Evolutionary conservation across 2,797 vertebrate species (phyloP).

Genomic region (Acomys russatus): DNA sequence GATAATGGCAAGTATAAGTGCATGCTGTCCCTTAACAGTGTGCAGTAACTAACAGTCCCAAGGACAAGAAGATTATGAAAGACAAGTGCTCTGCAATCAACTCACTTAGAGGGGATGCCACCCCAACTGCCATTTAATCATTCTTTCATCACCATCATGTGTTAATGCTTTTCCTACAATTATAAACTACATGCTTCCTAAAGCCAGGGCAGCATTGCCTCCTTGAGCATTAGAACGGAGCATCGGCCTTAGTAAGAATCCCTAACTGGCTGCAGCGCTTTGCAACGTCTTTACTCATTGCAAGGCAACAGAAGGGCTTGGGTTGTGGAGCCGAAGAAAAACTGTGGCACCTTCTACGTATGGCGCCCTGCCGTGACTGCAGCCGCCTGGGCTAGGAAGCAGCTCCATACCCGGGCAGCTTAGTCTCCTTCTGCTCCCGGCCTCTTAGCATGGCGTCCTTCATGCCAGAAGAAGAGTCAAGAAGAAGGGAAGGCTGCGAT

Average conservation of each 20-base stretch:
- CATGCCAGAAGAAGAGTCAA: background rate
- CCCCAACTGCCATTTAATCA: background rate
- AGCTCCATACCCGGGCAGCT: background rate
- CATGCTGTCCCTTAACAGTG: background rate
- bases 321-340: background rate
- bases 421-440: background rate
- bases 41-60: background rate
- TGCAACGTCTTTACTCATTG: background rate
- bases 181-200: background rate
- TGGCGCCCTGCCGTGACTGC: too few relatives aligned
- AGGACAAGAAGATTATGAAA: background rate
- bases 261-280: background rate
- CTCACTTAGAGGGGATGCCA: background rate
- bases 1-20: background rate
- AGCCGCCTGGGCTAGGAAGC: background rate
- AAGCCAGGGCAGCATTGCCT: background rate
- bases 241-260: background rate
- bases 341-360: background rate
- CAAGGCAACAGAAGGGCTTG: conserved; percentile 19
- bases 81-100: background rate
- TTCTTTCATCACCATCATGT: background rate
- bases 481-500: background rate
- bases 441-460: background rate
- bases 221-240: background rate
- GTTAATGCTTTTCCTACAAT: background rate